Evolutionary conservation across 1,140 invertebrate species (phyloP).

Genomic region (Lepidurus arcticus): DNA sequence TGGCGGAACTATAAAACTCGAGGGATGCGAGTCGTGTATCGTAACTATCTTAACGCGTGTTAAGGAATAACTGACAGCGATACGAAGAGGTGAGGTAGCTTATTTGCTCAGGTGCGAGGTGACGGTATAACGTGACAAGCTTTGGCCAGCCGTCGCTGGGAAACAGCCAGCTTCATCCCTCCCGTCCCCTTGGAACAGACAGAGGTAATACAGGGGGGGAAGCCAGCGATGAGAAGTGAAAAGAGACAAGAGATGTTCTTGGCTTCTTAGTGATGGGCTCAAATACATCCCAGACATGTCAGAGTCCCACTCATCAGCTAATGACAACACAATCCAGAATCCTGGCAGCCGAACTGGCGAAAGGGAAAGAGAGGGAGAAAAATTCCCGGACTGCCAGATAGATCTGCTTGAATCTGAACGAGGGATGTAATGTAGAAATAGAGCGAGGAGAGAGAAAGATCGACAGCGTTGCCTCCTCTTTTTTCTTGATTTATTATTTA

Average conservation of each 20-base stretch:
- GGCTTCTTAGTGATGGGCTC: slow-evolving; percentile 4
- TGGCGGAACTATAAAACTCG: too few relatives aligned
- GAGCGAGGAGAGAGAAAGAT: too few relatives aligned
- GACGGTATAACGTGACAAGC: neutral
- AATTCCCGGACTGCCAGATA: neutral
- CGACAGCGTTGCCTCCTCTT: too few relatives aligned
- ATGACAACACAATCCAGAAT: neutral
- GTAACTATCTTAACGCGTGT: too few relatives aligned
- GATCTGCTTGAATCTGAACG: too few relatives aligned
- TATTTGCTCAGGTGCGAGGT: slow-evolving; percentile 18
- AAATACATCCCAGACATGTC: slow-evolving; percentile 8
- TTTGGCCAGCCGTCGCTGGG: neutral
- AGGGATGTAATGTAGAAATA: too few relatives aligned
- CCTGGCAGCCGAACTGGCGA: neutral
- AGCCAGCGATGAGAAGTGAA: slow-evolving; percentile 7
- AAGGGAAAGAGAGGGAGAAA: neutral
- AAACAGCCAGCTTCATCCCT: neutral
- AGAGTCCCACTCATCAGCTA: slow-evolving; percentile 8
- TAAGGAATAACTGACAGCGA: too few relatives aligned
- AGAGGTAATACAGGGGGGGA: neutral
- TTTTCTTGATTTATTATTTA: too few relatives aligned
- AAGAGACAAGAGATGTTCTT: neutral
- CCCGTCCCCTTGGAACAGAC: neutral
- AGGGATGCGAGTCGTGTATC: too few relatives aligned
- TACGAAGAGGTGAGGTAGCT: neutral